Percentiles rank a stretch among this genome's conserved stretches.
Conservation (phyloP, 35 echinoderm and acorn worm genomes). For the Ophioderma brevispina region DNA sequence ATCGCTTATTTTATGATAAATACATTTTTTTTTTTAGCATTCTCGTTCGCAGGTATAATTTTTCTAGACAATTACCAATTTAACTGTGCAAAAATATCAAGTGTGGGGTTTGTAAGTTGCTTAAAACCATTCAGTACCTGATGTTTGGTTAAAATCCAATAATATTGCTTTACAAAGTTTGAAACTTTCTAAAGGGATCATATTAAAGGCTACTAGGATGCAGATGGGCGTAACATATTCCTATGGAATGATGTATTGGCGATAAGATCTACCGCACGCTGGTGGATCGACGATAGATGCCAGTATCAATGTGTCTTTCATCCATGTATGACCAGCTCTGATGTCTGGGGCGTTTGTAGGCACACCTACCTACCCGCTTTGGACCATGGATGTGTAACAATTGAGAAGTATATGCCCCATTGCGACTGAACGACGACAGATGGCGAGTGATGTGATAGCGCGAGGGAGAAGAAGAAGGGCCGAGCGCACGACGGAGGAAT, state of each 20-base stretch:
- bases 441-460: no score
- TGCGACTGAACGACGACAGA: not conserved
- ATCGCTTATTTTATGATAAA: no score
- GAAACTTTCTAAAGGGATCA: not conserved
- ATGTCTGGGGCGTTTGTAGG: slow-evolving; percentile 88
- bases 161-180: no score
- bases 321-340: slow-evolving; percentile 86
- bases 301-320: slow-evolving; percentile 79
- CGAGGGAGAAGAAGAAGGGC: no score
- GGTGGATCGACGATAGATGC: slow-evolving; percentile 93
- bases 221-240: slow-evolving; percentile 94
- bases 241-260: slow-evolving; percentile 74
- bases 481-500: no score
- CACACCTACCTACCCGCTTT: slow-evolving; percentile 76
- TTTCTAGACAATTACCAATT: no score
- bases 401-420: slow-evolving; percentile 89
- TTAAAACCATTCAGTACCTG: no score
- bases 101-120: no score
- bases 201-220: slow-evolving; percentile 25
- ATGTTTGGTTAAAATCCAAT: no score
- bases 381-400: slow-evolving; percentile 97
- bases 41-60: no score
- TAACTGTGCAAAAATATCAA: no score
- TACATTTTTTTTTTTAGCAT: no score
- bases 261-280: slow-evolving; percentile 87